Conservation (phyloP, 1,140 invertebrate genomes). For the Bombyx mandarina region DNA sequence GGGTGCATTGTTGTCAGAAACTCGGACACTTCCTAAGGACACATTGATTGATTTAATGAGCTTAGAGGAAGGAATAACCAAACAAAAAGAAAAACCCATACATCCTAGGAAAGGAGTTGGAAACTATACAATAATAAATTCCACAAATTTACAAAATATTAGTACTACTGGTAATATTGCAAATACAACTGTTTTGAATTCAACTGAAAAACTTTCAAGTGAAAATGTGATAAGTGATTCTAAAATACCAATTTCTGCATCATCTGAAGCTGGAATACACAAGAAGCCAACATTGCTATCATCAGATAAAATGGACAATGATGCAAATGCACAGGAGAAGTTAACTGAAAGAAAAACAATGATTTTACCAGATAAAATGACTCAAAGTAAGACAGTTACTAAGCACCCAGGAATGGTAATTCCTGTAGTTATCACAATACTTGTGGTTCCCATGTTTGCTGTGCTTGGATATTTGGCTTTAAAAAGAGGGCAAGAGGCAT, state of each 20-base stretch:
- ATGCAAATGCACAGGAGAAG: constrained; percentile 12
- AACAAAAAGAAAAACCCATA: constrained; percentile 32
- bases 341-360: too few relatives aligned
- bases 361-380: constrained; percentile 12
- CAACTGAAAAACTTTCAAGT: too few relatives aligned
- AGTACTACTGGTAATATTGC: constrained; percentile 1
- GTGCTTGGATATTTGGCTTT: constrained; percentile 74
- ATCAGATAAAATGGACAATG: constrained; percentile 9
- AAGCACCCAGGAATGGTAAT: constrained; percentile 73
- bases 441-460: constrained; percentile 76
- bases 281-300: constrained; percentile 20
- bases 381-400: constrained; percentile 21
- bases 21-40: constrained; percentile 24
- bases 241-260: not conserved
- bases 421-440: constrained; percentile 76
- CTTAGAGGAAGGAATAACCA: constrained; percentile 29
- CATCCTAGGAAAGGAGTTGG: constrained; percentile 37
- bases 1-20: constrained; percentile 25
- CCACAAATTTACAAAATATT: constrained; percentile 8
- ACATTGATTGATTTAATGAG: constrained; percentile 23
- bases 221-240: too few relatives aligned
- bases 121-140: not conserved
- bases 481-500: constrained; percentile 78
- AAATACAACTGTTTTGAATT: not conserved
- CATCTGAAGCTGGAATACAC: constrained; percentile 4